These are phyloP conservation scores for Anthoscopus minutus DNA, from an alignment of 2,113 vertebrate genomes.

Conservation along the genomic window DNA sequence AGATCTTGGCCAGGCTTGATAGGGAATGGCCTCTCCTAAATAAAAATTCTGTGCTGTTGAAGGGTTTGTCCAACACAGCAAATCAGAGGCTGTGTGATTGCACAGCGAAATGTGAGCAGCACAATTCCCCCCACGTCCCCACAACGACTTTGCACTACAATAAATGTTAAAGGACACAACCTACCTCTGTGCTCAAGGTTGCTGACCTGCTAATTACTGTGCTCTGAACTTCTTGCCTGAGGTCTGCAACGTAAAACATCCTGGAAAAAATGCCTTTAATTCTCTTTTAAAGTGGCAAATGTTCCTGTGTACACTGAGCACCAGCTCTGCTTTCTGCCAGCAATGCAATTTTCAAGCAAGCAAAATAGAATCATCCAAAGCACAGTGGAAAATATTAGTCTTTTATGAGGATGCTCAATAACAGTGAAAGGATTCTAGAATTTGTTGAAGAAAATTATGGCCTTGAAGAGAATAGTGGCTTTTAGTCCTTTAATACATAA, in stretches of 20 bases:
- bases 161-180: background rate
- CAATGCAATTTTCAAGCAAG: background rate
- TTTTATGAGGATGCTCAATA: slow-evolving; percentile 28
- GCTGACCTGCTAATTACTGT: background rate
- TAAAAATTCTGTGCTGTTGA: background rate
- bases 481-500: slow-evolving; percentile 54
- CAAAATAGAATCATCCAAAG: background rate
- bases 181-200: background rate
- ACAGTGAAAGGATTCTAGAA: slow-evolving; percentile 37
- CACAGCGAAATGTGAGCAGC: background rate
- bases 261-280: background rate
- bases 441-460: slow-evolving; percentile 46
- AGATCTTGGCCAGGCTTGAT: background rate
- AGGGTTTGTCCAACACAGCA: rapidly evolving
- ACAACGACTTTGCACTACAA: background rate
- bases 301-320: background rate
- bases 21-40: background rate
- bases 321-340: background rate
- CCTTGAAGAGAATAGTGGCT: slow-evolving; percentile 15
- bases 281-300: background rate
- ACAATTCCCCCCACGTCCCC: background rate
- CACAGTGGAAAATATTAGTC: slow-evolving; percentile 7
- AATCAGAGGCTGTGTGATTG: background rate
- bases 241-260: background rate
- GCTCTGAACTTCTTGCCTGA: background rate